Conservation (phyloP, 2,888 invertebrate species). For the Neoaliturus tenellus region DNA sequence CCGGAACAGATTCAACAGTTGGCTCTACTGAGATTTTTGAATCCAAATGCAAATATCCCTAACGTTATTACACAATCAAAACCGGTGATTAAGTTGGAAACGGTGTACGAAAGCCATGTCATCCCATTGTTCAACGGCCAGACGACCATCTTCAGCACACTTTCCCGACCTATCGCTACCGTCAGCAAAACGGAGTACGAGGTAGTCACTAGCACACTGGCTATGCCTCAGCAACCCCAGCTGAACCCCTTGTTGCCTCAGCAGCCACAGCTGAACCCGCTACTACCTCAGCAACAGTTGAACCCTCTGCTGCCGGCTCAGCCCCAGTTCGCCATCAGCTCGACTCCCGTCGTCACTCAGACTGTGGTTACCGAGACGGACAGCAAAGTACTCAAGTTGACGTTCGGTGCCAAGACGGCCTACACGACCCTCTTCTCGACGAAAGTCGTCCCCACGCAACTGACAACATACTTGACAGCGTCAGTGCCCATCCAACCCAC, state of each 20-base stretch:
- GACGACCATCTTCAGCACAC: conserved; percentile 85
- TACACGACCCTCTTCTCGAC: conserved; percentile 92
- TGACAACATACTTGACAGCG: conserved; percentile 90
- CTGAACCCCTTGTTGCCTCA: conserved; percentile 71
- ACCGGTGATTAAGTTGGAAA: conserved; percentile 85
- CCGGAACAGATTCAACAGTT: conserved; percentile 85
- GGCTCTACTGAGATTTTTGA: conserved; percentile 82
- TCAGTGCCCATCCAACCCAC: conserved; percentile 83
- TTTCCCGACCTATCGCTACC: conserved; percentile 86
- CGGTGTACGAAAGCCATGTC: conserved; percentile 88
- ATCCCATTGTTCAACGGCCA: conserved; percentile 86
- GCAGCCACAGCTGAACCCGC: conserved; percentile 68
- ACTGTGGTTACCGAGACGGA: conserved; percentile 87
- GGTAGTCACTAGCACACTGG: conserved; percentile 83
- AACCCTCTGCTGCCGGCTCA: conserved; percentile 70
- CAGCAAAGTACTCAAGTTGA: conserved; percentile 88
- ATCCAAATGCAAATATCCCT: conserved; percentile 80
- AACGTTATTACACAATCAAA: conserved; percentile 87
- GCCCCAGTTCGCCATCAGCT: conserved; percentile 85
- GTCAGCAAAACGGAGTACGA: conserved; percentile 88
- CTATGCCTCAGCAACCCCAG: conserved; percentile 74
- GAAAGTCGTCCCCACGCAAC: conserved; percentile 86
- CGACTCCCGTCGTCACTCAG: conserved; percentile 87
- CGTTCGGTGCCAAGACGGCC: conserved; percentile 93
- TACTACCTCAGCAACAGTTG: conserved; percentile 69